These are phyloP conservation scores for Sylvicola cinctus DNA, from an alignment of 2,888 invertebrate species.

Conservation along the genomic window DNA sequence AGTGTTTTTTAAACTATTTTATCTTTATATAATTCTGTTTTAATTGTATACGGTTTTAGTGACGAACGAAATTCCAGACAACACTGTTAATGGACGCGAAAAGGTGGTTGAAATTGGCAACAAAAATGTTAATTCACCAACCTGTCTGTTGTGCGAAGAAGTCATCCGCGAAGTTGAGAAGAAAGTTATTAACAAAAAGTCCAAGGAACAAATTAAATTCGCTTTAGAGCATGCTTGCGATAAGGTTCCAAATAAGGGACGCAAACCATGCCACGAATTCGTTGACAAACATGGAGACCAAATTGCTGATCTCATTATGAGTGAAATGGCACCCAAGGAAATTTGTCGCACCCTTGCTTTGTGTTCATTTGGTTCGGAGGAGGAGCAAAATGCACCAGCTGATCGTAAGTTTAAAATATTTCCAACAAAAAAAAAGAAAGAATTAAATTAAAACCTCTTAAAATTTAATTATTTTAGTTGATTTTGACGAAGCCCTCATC, in stretches of 20 bases:
- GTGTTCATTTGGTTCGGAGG: conserved; percentile 23
- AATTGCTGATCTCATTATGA: conserved; percentile 45
- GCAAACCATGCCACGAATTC: conserved; percentile 45
- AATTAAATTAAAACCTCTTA: conserved; percentile 4
- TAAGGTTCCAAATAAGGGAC: conserved; percentile 24
- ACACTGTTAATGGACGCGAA: conserved; percentile 32
- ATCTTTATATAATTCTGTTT: background rate
- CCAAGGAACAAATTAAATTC: conserved; percentile 16
- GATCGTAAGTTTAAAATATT: conserved; percentile 21
- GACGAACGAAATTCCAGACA: conserved; percentile 47
- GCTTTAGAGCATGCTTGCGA: conserved; percentile 18
- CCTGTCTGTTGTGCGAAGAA: conserved; percentile 20
- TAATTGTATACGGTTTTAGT: conserved; percentile 20
- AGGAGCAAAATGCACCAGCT: conserved; percentile 11
- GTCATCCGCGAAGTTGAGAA: conserved; percentile 18
- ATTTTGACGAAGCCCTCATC: conserved; percentile 19
- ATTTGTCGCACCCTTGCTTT: conserved; percentile 47
- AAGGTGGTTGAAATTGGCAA: conserved; percentile 8
- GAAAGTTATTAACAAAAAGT: conserved; percentile 14
- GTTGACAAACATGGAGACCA: conserved; percentile 50
- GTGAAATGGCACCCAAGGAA: conserved; percentile 42
- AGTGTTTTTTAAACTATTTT: conserved; percentile 1
- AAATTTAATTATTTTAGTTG: conserved; percentile 12
- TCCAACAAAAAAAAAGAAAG: too few species aligned
- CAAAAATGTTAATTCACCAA: conserved; percentile 11